These are phyloP conservation scores for Entomobrya proxima DNA, from an alignment of 2,888 invertebrate species.

Conservation along the genomic window DNA sequence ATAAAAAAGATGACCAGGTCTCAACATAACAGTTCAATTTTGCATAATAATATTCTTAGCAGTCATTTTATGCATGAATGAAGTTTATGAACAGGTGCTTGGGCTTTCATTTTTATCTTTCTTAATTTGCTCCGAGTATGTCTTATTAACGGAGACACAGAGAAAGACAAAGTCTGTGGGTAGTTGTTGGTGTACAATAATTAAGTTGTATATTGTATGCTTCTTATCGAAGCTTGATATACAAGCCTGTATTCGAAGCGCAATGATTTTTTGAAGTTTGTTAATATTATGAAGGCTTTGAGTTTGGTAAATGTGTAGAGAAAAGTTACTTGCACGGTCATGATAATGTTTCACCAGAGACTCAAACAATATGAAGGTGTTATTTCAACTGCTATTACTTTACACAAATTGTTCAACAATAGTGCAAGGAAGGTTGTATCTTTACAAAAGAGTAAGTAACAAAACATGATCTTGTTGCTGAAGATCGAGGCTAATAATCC, in stretches of 20 bases:
- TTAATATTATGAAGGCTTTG: too few relatives aligned
- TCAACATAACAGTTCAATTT: too few relatives aligned
- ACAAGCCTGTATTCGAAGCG: too few relatives aligned
- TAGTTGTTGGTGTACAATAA: not conserved
- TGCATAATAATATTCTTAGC: too few relatives aligned
- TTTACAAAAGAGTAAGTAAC: too few relatives aligned
- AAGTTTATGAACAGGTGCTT: constrained; percentile 50
- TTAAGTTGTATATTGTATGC: too few relatives aligned
- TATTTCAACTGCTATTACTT: not conserved
- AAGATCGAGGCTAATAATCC: constrained; percentile 45
- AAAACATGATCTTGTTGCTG: not conserved
- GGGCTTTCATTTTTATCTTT: constrained; percentile 32
- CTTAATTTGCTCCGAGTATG: constrained; percentile 41
- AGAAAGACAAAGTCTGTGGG: not conserved
- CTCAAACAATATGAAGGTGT: not conserved
- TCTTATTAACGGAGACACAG: constrained; percentile 31
- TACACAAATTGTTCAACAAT: not conserved
- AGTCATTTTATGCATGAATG: not conserved
- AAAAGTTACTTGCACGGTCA: not conserved
- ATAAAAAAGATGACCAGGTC: not conserved
- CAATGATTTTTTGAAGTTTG: too few relatives aligned
- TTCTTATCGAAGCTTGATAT: too few relatives aligned
- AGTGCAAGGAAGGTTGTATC: too few relatives aligned
- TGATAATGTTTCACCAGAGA: constrained; percentile 31
- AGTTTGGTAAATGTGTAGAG: too few relatives aligned